phyloP scores from a whole-genome alignment of 2,797 vertebrate species.

The Squalus acanthias region DNA sequence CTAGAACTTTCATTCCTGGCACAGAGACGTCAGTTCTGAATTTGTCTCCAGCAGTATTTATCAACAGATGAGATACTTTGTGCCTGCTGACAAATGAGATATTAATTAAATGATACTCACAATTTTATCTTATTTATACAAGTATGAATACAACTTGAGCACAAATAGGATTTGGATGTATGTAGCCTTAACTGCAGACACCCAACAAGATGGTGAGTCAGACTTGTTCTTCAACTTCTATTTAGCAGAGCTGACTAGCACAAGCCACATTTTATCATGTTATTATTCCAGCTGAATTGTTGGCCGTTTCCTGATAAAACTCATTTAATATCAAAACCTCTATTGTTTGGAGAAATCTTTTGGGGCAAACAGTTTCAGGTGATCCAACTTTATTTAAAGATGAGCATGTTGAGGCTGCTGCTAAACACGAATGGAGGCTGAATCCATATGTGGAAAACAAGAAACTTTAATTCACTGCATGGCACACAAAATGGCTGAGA shows the following conservation, averaged over 20 bases:
- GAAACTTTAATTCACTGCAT: too few species aligned
- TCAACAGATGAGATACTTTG: not conserved
- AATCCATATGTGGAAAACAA: too few species aligned
- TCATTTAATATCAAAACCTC: not conserved
- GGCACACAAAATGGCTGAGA: too few species aligned
- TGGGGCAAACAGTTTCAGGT: not conserved
- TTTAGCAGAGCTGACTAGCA: not conserved
- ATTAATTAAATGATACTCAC: not conserved
- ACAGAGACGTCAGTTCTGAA: not conserved
- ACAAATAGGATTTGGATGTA: not conserved
- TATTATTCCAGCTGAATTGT: not conserved
- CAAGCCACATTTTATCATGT: not conserved
- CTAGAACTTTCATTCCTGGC: not conserved
- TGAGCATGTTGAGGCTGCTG: too few species aligned
- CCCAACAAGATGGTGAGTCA: not conserved
- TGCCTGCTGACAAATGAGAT: not conserved
- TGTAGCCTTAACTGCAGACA: not conserved
- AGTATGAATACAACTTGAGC: not conserved
- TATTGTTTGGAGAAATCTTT: not conserved
- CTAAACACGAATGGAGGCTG: too few species aligned
- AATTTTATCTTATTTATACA: not conserved
- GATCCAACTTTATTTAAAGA: not conserved
- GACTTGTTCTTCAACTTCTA: not conserved
- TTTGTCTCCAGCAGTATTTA: not conserved
- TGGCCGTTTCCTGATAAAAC: not conserved